Evolutionary conservation across 64 coral and sea anemone species (phyloP), one percentile per base, ranked within the genome.

Genomic region (Exaiptasia diaphana): DNA sequence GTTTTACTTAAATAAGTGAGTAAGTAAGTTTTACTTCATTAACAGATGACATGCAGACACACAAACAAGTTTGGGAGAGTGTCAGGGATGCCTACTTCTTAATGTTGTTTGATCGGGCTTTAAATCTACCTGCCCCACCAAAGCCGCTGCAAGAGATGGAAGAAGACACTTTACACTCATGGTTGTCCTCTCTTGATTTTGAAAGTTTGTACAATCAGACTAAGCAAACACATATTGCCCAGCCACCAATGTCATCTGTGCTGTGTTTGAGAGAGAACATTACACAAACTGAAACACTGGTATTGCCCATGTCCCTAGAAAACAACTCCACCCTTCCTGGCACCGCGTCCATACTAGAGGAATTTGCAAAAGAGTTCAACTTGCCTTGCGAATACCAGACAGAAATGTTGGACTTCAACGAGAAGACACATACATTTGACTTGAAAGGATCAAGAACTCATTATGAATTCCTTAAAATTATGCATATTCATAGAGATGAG

Each of bases 351-450:
- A 56, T 88, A 1, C 25, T 88, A 21, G 74, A 79, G 15, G 27
- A 88, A 31, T 71, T 88, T 79, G 85, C 44, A 0, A 79, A 61
- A 23, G 85, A 88, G 12, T 88, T 88, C 67, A 8, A 43, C 9
- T 24, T 76, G 14, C 38, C 83, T 24, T 86, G 71, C 50, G 43
- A 77, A 15, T 64, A 86, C 70, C 40, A 40, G 17, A 86, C 57
- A 27, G 36, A 14, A 35, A 34, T 53, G 6, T 50, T 86, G 42
- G 60, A 60, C 65, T 86, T 86, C 65, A 41, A 86, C 45, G 34
- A 56, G 22, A 85, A 71, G 13, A 4, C 2, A 0, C 18, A 82
- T 15, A 48, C 5, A 7, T 82, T 82, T 82, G 59, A 82, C 60
- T 7, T 82, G 14, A 22, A 82, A 9, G 78, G 21, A 22, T 56